Evolutionary conservation across 2,113 vertebrate species (phyloP).

Genomic region (Mustelus asterias): DNA sequence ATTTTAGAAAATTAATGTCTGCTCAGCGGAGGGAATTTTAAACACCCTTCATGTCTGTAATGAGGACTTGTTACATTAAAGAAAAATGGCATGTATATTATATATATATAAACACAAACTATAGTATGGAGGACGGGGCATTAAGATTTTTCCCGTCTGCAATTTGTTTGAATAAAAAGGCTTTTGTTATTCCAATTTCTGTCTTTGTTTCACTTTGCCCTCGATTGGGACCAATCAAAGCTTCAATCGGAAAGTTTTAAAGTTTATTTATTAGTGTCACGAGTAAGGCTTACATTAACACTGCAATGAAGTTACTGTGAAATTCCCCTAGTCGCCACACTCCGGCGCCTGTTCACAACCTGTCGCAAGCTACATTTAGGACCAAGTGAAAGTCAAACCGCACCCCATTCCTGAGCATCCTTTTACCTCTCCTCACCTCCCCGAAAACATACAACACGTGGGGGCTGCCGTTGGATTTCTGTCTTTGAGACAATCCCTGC

Average conservation of each 20-base stretch:
- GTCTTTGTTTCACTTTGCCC: neutral
- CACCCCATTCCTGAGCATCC: neutral
- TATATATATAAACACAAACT: neutral
- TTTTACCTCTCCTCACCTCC: neutral
- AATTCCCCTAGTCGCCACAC: no score
- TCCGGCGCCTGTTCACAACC: no score
- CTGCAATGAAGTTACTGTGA: no score
- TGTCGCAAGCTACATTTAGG: neutral
- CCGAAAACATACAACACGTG: neutral
- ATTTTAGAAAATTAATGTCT: neutral
- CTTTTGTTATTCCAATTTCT: conserved; percentile 5
- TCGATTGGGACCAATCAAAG: neutral
- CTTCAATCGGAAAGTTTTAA: neutral
- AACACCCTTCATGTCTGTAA: neutral
- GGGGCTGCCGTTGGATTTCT: neutral
- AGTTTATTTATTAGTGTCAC: no score
- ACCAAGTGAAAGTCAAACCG: neutral
- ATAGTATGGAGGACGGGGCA: neutral
- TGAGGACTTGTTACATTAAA: conserved; percentile 17
- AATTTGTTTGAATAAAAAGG: conserved; percentile 1
- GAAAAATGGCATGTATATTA: neutral
- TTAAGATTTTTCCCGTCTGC: neutral
- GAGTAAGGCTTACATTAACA: no score
- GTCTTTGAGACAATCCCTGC: neutral
- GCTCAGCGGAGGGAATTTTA: conserved; percentile 1